A percentile compares a stretch with the other conserved stretches of the same genome.
phyloP scores from a whole-genome alignment of 1,140 invertebrate species.

The Luehdorfia chinensis region DNA sequence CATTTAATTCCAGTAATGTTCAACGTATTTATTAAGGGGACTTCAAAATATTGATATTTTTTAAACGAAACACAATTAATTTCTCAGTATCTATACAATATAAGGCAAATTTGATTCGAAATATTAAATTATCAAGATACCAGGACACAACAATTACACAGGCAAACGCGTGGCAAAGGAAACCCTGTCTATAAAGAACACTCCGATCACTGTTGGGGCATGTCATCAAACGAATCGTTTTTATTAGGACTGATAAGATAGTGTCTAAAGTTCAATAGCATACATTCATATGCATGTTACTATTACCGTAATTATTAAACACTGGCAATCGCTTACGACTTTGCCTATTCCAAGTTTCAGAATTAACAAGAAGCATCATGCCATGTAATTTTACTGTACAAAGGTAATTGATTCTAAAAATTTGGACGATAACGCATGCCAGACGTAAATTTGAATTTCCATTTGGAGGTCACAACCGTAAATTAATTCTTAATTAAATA shows the following conservation, averaged over 20 bases:
- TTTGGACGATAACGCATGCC: too few species aligned
- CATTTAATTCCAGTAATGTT: background rate
- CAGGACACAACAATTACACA: background rate
- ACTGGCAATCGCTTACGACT: background rate
- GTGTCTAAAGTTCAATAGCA: conserved; percentile 57
- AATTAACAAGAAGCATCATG: too few species aligned
- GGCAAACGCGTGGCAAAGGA: background rate
- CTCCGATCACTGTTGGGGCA: conserved; percentile 31
- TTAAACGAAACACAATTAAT: background rate
- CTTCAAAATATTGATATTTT: background rate
- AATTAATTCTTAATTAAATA: too few species aligned
- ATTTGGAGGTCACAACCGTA: too few species aligned
- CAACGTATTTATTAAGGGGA: too few species aligned
- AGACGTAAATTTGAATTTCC: too few species aligned
- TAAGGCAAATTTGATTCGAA: too few species aligned
- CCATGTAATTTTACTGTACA: too few species aligned
- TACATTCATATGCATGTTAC: conserved; percentile 28
- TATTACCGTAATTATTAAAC: background rate
- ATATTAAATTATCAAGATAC: background rate
- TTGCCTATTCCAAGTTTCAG: too few species aligned
- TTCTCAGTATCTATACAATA: background rate
- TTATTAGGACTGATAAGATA: conserved; percentile 63
- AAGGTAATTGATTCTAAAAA: too few species aligned
- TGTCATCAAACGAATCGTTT: conserved; percentile 37
- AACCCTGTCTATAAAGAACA: conserved; percentile 17